Base-by-base conservation (phyloP, 2,888 invertebrate genomes). In the Brenthis ino region DNA sequence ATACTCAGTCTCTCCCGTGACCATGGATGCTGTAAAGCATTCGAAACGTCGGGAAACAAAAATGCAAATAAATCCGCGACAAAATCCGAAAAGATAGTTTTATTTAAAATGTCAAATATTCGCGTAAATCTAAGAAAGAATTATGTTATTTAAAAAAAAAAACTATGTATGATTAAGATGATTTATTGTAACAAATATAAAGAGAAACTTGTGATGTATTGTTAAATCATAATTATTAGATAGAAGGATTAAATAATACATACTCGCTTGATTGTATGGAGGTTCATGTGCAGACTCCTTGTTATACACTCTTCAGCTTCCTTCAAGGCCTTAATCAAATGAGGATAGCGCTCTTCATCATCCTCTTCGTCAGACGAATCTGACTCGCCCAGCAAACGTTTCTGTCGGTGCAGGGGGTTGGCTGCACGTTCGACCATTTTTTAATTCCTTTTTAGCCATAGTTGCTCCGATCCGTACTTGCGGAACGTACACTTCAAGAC, bases 231-330 rank as follows among this genome's bases (percentile, higher is more conserved):
- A 28, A 28, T 4, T 28, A 28, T 28, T 28, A 5, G 28, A 28
- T 28, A 28, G 4, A 28, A 28, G 3, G 5, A 28, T 28, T 28
- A 3, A 28, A 28, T 28, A 28, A 28, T 28, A 28, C 28, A 48
- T 72, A 88, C 90, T 81, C 83, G 85, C 61, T 80, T 80, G 53
- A 86, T 91, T 0, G 77, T 80, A 0, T 56, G 57, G 0, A 85
- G 69, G 43, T 79, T 82, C 85, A 87, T 87, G 0, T 28, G 55
- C 0, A 80, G 69, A 0, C 90, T 89, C 0, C 74, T 64, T 0
- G 95, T 94, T 28, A 97, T 96, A 79, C 97, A 97, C 78, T 98
- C 97, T 71, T 97, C 96, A 0, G 93, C 93, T 67, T 95, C 95
- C 16, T 77, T 94, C 91, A 85, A 68, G 0, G 81, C 81, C 0